Base-by-base conservation (phyloP, 1,140 invertebrate genomes). In the Orchesella cincta region DNA sequence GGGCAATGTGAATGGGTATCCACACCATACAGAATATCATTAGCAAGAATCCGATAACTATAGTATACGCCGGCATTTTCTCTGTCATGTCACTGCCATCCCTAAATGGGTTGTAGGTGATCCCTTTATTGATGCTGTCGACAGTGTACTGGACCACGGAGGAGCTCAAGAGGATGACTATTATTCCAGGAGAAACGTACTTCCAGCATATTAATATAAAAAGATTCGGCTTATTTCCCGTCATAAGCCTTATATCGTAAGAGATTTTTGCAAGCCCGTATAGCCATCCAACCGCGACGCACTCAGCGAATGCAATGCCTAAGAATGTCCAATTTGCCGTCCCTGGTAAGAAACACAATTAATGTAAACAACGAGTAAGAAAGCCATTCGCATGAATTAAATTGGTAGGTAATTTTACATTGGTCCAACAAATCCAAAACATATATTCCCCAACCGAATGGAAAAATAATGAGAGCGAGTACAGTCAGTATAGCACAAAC, bases 121-220 rank as follows among this genome's bases (percentile, higher is more conserved):
- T 8, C 8, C 62, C 62, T 1, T 12, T 46, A 8, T 46, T n/a
- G n/a, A n/a, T 33, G 1, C 8, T 33, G 1, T 67, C 62, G 31
- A 18, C 5, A 12, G n/a, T 67, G 62, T 31, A 67, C 31, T 67
- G 26, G 62, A 29, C n/a, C 8, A 67, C 12, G n/a, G 62, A 67
- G 26, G 3, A 26, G 12, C 29, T 8, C 26, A 67, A n/a, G 2
- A 91, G 23, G 95, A 84, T 94, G n/a, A 14, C 16, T 14, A 98
- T 97, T 0, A 94, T 93, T 74, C 92, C 83, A 0, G 95, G 95
- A 28, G 94, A 95, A 18, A 97, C 85, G 82, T 95, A 98, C 83
- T 96, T 95, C 95, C 95, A 97, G 85, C 95, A 97, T 79, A 96
- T 91, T 76, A 95, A 86, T 94, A 94, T 96, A 83, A 95, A 97